These are phyloP conservation scores for Vollenhovia emeryi DNA, from an alignment of 1,140 invertebrate genomes.

Conservation along the genomic window DNA sequence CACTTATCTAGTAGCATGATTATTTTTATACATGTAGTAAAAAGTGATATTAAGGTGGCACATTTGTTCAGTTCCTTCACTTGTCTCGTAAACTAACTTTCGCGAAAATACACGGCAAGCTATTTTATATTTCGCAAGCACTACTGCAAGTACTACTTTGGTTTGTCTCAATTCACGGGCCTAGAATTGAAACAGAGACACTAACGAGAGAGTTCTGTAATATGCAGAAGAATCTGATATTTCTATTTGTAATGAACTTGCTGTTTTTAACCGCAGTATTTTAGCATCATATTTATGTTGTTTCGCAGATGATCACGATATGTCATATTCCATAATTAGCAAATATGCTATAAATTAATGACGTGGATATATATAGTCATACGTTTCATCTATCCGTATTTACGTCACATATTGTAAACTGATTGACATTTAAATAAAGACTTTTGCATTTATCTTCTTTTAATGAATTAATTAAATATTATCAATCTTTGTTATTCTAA, in stretches of 20 bases:
- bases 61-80: neutral
- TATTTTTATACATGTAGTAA: neutral
- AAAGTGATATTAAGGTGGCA: constrained; percentile 1
- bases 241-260: neutral
- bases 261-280: neutral
- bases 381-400: neutral
- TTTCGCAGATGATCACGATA: neutral
- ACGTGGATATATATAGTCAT: neutral
- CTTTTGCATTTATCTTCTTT: neutral
- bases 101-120: neutral
- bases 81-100: neutral
- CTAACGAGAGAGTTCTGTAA: neutral
- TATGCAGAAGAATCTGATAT: neutral
- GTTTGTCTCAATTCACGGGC: neutral
- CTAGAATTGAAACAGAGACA: neutral
- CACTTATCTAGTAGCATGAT: too few species aligned
- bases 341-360: neutral
- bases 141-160: neutral
- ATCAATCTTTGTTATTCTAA: neutral
- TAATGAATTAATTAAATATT: neutral
- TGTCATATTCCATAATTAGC: constrained; percentile 12
- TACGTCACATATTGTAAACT: neutral
- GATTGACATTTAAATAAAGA: neutral
- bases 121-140: constrained; percentile 10
- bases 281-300: neutral